Base-by-base conservation (phyloP, 2,797 vertebrate genomes). In the Girardinus metallicus region DNA sequence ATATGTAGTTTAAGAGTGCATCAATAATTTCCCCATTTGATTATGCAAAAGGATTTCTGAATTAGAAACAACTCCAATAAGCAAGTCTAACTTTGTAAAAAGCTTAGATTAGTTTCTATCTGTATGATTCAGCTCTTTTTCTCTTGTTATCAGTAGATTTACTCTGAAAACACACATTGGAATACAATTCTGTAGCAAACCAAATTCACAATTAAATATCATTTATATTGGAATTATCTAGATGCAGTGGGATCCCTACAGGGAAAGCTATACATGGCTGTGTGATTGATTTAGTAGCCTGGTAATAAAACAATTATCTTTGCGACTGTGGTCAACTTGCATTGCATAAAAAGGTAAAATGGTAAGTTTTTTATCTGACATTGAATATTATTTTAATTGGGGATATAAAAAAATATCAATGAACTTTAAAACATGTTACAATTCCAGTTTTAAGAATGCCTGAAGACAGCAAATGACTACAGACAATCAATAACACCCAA, bases 1-100 rank as follows among this genome's bases (percentile, higher is more conserved):
- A 86, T 82, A 70, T 87, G 77, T 80, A 75, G 75, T 83, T 80
- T 79, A 85, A 84, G 75, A 64, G 64, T 53, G 31, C 75, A 82
- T 84, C 73, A 85, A 73, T 84, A 77, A 81, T 81, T 78, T 84
- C 41, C 51, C 79, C 80, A 11, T 79, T 87, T 21, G 10, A 83
- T 86, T 73, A 81, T 66, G 60, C 60, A 73, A 77, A 78, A 21
- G 9, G 23, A 51, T 41, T 57, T 11, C 62, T 66, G 62, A 80
- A 79, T 85, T 46, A 39, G 0, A 75, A 29, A 49, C 31, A 84
- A 34, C n/a, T 31, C 13, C 18, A 36, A 74, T 9, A 57, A 57
- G 12, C 12, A 75, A 57, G 41, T 9, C 13, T 29, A 34, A n/a
- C 13, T 41, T 46, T 51, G 5, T 23, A 5, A 73, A 34, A 34